Conservation (phyloP, 2,797 vertebrate genomes). For the Sebastes cheni region DNA sequence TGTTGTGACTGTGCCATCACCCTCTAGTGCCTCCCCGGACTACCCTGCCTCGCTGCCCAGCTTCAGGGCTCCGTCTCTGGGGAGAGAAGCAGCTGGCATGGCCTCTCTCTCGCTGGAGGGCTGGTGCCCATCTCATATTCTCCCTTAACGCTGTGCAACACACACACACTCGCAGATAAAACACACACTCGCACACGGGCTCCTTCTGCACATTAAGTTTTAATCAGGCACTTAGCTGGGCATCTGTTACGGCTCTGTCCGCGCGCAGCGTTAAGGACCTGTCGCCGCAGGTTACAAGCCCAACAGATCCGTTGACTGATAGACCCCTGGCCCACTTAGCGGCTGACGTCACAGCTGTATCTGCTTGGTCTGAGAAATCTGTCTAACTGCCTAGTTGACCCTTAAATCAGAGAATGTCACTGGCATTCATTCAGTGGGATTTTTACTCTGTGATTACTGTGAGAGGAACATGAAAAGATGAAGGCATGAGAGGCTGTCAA, state of each 20-base stretch:
- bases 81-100: slow-evolving; percentile 79
- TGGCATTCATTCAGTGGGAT: not conserved
- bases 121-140: slow-evolving; percentile 70
- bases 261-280: slow-evolving; percentile 71
- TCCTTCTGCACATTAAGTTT: slow-evolving; percentile 84
- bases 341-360: slow-evolving; percentile 54
- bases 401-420: slow-evolving; percentile 16
- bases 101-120: slow-evolving; percentile 78
- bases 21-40: slow-evolving; percentile 43
- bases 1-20: slow-evolving; percentile 81
- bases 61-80: slow-evolving; percentile 75
- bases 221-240: slow-evolving; percentile 85
- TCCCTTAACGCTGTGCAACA: slow-evolving; percentile 37
- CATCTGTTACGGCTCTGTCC: slow-evolving; percentile 84
- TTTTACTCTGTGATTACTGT: not conserved
- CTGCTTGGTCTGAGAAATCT: slow-evolving; percentile 19
- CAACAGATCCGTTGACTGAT: slow-evolving; percentile 73
- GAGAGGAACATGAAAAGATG: not conserved
- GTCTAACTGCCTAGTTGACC: slow-evolving; percentile 26
- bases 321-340: slow-evolving; percentile 76
- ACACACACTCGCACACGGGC: slow-evolving; percentile 41
- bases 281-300: slow-evolving; percentile 76
- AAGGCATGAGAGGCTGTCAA: not conserved
- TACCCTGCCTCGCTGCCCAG: slow-evolving; percentile 71
- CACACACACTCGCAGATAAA: slow-evolving; percentile 28